These are phyloP conservation scores for Gortyna flavago DNA, from an alignment of 2,888 invertebrate species.

Conservation along the genomic window DNA sequence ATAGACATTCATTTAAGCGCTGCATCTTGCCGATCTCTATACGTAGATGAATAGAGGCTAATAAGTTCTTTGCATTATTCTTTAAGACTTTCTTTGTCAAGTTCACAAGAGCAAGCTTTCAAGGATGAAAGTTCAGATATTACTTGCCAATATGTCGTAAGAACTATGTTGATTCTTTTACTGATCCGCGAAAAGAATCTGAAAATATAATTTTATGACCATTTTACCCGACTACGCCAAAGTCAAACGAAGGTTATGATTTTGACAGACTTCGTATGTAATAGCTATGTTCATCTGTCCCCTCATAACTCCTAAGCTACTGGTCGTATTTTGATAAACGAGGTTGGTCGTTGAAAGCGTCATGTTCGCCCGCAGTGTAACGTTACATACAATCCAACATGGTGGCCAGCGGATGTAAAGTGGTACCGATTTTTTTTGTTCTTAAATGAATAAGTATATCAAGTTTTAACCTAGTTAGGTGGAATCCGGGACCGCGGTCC, in stretches of 20 bases:
- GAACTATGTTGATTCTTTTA: slow-evolving; percentile 38
- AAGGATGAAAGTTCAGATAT: slow-evolving; percentile 49
- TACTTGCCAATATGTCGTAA: slow-evolving; percentile 40
- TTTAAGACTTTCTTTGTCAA: slow-evolving; percentile 41
- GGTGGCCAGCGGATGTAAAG: neutral
- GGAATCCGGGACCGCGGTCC: no score
- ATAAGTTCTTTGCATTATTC: slow-evolving; percentile 19
- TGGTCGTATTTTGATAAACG: neutral
- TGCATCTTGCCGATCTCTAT: neutral
- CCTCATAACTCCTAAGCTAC: neutral
- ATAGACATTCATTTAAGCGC: neutral
- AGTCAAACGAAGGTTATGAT: neutral
- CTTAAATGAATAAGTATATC: no score
- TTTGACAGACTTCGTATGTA: neutral
- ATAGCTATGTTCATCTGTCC: neutral
- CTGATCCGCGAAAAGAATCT: slow-evolving; percentile 7
- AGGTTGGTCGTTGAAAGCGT: neutral
- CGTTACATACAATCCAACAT: neutral
- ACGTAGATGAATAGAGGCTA: neutral
- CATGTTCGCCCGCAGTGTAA: neutral
- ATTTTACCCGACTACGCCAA: neutral
- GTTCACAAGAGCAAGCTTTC: slow-evolving; percentile 5
- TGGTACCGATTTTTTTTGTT: no score
- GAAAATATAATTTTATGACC: neutral
- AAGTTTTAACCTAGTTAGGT: no score